Base-by-base conservation (phyloP, 2,797 vertebrate genomes). In the Leontopithecus rosalia region DNA sequence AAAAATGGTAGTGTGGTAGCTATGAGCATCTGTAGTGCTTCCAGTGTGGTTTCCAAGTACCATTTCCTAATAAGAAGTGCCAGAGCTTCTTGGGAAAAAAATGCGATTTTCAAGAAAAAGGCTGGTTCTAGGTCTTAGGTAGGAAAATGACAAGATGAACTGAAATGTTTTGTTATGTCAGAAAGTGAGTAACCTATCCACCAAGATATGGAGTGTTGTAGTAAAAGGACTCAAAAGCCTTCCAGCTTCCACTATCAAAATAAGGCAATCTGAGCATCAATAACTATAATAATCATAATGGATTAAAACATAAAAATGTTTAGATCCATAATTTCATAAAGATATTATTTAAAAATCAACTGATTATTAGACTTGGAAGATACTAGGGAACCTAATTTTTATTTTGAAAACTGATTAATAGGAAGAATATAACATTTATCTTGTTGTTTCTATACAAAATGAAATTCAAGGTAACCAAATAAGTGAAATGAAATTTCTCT, bases 401-500 rank as follows among this genome's bases (percentile, higher is more conserved):
- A 64, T 72, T 91, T 80, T 94, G 6, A 84, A 90, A 88, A 94
- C 36, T n/a, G 28, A 13, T 84, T 67, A 46, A 39, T 46, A 52
- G 90, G 39, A 88, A 41, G 13, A 81, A 75, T 75, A 2, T 84
- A 91, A 73, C 20, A 79, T 64, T 88, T 84, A 57, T 28, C 13
- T 15, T 90, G 4, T 94, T 70, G 4, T 1, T 52, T 72, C n/a
- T 72, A 58, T 61, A 86, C 28, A 87, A 85, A 86, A 48, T 67
- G 5, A 85, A 97, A 75, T 86, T 58, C 57, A 92, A 90, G 48
- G 7, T 83, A 90, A 90, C 39, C 11, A 86, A 96, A 79, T 58
- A 58, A 11, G 73, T 96, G 46, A 91, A 64, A 91, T 9, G 55
- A 75, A 90, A 75, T 79, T 76, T 80, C 14, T 95, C 50, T 55